phyloP scores from a whole-genome alignment of 1,140 invertebrate species.

The Amphibalanus amphitrite region DNA sequence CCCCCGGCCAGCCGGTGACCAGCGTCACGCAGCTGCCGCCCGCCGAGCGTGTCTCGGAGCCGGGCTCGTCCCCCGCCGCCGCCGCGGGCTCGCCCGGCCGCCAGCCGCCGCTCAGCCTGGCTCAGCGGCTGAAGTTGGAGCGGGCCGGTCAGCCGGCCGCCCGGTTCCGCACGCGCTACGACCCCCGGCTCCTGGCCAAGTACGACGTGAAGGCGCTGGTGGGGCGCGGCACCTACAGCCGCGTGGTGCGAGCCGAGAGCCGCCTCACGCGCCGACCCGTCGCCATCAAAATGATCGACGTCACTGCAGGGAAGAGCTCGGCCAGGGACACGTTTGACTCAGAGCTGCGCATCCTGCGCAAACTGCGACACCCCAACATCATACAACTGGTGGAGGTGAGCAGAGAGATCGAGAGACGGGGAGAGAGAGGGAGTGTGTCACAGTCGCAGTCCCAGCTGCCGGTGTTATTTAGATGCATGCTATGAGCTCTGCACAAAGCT shows the following conservation, averaged over 20 bases:
- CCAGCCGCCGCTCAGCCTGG: constrained; percentile 12
- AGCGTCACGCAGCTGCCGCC: constrained; percentile 18
- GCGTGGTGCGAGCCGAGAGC: constrained; percentile 35
- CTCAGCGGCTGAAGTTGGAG: constrained; percentile 10
- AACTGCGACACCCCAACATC: constrained; percentile 30
- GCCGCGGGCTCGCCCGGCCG: constrained; percentile 11
- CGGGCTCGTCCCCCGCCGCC: no score
- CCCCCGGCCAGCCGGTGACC: background rate
- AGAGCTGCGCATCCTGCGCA: constrained; percentile 32
- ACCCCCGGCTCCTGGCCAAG: constrained; percentile 35
- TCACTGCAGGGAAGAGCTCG: constrained; percentile 25
- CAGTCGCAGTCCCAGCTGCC: no score
- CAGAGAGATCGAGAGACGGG: no score
- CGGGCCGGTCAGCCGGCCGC: constrained; percentile 4
- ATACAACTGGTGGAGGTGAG: constrained; percentile 27
- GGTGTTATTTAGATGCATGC: no score
- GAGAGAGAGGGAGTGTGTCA: no score
- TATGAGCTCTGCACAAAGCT: no score
- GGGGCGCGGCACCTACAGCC: constrained; percentile 34
- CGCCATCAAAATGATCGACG: constrained; percentile 37
- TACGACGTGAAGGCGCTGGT: constrained; percentile 37
- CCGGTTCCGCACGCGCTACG: constrained; percentile 19
- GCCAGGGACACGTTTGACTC: constrained; percentile 32
- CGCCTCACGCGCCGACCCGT: constrained; percentile 34
- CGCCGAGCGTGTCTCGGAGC: constrained; percentile 12